Percentiles rank a stretch among this genome's conserved stretches.
These are phyloP conservation scores for Hirtodrosophila duncani DNA, from an alignment of 2,888 invertebrate species.

Conservation along the genomic window DNA sequence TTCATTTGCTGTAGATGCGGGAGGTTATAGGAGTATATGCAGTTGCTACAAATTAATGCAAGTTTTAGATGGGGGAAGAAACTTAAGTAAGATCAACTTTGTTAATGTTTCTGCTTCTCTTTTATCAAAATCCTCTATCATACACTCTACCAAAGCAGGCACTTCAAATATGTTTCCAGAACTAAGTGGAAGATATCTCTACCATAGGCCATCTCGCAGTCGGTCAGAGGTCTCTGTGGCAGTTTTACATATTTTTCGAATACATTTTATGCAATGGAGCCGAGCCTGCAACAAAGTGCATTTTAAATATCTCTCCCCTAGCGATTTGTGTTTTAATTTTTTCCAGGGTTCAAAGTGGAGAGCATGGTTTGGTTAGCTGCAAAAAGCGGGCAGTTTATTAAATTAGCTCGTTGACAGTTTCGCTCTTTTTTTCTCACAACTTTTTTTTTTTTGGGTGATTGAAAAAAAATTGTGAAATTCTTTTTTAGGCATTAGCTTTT, in stretches of 20 bases:
- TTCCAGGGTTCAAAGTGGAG: constrained; percentile 26
- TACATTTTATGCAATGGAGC: constrained; percentile 34
- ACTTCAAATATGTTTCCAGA: no score
- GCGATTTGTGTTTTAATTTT: constrained; percentile 51
- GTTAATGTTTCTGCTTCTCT: neutral
- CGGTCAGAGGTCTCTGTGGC: no score
- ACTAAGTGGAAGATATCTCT: no score
- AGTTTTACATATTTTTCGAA: constrained; percentile 32
- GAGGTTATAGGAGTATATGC: no score
- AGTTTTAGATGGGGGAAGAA: neutral
- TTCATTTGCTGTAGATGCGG: neutral
- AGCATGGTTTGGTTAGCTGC: neutral
- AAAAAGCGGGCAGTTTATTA: constrained; percentile 11
- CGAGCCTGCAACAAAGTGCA: constrained; percentile 52
- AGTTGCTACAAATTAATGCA: neutral
- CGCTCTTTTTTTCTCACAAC: neutral
- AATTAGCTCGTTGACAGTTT: constrained; percentile 16
- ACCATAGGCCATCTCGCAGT: no score
- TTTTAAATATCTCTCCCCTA: constrained; percentile 50
- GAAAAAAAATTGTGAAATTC: constrained; percentile 6
- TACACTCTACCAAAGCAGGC: no score
- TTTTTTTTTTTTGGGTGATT: neutral
- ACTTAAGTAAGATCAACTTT: neutral
- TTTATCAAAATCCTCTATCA: no score
- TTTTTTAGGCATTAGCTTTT: constrained; percentile 22